Base-by-base conservation (phyloP, 1,140 invertebrate genomes). In the Diabrotica virgifera region DNA sequence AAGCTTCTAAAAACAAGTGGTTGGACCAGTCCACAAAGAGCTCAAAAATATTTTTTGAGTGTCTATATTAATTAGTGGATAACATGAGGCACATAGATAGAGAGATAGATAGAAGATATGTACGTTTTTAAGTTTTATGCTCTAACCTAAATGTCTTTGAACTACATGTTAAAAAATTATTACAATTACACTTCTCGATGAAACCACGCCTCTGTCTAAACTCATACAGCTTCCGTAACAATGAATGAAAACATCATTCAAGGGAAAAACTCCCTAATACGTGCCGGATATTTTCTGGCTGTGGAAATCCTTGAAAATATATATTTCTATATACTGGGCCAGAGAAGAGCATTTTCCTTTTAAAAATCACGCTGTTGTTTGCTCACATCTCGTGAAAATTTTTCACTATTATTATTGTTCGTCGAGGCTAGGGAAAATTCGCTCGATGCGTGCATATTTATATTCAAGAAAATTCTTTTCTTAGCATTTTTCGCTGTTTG, bases 251-350 rank as follows among this genome's bases (percentile, higher is more conserved):
- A n/a, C 40, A 46, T n/a, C n/a, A 46, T 46, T 46, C 40, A 46
- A 10, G 40, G 8, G 6, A 10, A 46, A 46, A 46, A 46, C 40
- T n/a, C 40, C n/a, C 2, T 46, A 10, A 46, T 10, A 10, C 40
- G 8, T 10, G 8, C 40, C 5, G n/a, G 40, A 46, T 10, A 46
- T 10, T 46, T 46, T 46, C 40, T n/a, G n/a, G n/a, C 6, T 46
- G 40, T 46, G 40, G 40, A 46, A 46, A 46, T 46, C 40, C n/a
- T 46, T 46, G 8, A 46, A 46, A 46, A 46, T 46, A 46, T 46
- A 46, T 46, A 10, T 46, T 46, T 24, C 24, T 24, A 24, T 46
- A 46, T 46, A 46, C 40, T 46, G 40, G 40, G 5, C n/a, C 40
- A 46, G 8, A 5, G 40, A 46, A 46, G 40, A 46, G 40, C 40